phyloP scores from a whole-genome alignment of 35 echinoderm and acorn worm species.

The Apostichopus japonicus region DNA sequence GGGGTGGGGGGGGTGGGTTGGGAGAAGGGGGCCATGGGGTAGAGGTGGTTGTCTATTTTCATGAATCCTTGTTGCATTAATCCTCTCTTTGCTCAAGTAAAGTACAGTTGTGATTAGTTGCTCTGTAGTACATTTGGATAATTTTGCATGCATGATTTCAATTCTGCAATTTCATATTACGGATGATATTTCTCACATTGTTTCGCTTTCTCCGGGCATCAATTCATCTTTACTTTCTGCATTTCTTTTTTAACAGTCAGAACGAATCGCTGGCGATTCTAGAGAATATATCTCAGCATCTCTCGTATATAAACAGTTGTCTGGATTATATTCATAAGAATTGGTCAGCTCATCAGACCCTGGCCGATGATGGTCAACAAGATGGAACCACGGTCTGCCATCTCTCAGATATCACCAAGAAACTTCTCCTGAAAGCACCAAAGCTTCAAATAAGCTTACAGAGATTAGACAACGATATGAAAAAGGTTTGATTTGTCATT shows the following conservation, averaged over 20 bases:
- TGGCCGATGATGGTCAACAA: constrained; percentile 6
- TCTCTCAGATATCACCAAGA: constrained; percentile 25
- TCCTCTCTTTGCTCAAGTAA: no score
- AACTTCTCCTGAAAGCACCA: neutral
- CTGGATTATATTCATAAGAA: constrained; percentile 46
- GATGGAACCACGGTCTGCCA: constrained; percentile 21
- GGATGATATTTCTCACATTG: no score
- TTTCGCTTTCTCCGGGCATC: no score
- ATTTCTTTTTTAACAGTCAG: constrained; percentile 30
- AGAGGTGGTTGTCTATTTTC: no score
- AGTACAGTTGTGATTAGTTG: no score
- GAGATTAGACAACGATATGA: constrained; percentile 13
- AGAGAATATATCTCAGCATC: constrained; percentile 46
- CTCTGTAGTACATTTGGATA: no score
- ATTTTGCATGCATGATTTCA: no score
- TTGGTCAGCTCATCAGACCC: constrained; percentile 3
- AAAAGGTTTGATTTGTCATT: constrained; percentile 16
- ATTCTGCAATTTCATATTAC: no score
- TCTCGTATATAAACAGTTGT: constrained; percentile 31
- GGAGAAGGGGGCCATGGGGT: no score
- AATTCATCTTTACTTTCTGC: no score
- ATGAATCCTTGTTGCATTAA: no score
- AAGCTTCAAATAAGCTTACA: neutral
- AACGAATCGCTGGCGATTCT: constrained; percentile 34
- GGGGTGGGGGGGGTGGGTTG: no score